Conservation (phyloP, 1,140 invertebrate species). For the Coelopa frigida region DNA sequence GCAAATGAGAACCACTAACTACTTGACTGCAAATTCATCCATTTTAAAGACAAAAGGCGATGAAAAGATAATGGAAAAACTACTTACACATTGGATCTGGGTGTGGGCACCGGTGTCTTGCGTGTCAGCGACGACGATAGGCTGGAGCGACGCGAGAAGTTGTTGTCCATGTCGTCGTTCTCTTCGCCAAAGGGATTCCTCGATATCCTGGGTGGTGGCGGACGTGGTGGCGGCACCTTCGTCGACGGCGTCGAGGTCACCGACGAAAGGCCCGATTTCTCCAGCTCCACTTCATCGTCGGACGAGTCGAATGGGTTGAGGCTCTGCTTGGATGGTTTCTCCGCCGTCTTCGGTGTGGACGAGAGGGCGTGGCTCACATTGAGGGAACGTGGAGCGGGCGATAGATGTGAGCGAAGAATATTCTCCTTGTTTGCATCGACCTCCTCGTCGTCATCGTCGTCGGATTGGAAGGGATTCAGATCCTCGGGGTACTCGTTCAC, state of each 20-base stretch:
- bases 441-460: conserved; percentile 48
- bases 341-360: background rate
- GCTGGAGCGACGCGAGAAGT: conserved; percentile 16
- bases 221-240: conserved; percentile 21
- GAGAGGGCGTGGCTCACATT: background rate
- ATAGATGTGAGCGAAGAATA: too few relatives aligned
- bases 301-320: conserved; percentile 59
- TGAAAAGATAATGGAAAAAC: background rate
- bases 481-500: conserved; percentile 58
- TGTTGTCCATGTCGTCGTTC: conserved; percentile 49
- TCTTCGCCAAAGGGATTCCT: conserved; percentile 68
- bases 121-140: conserved; percentile 17
- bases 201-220: conserved; percentile 28
- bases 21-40: too few relatives aligned
- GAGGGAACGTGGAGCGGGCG: too few relatives aligned
- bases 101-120: conserved; percentile 50
- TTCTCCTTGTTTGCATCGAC: conserved; percentile 15
- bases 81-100: conserved; percentile 47
- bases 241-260: conserved; percentile 1
- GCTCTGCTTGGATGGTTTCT: conserved; percentile 26
- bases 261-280: conserved; percentile 15
- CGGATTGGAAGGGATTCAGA: conserved; percentile 73
- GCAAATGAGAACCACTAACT: too few relatives aligned
- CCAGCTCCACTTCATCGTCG: conserved; percentile 50
- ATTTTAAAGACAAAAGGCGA: background rate